Percentiles rank a stretch among this genome's conserved stretches.
phyloP scores from a whole-genome alignment of 2,797 vertebrate species.

The Acipenser transmontanus region DNA sequence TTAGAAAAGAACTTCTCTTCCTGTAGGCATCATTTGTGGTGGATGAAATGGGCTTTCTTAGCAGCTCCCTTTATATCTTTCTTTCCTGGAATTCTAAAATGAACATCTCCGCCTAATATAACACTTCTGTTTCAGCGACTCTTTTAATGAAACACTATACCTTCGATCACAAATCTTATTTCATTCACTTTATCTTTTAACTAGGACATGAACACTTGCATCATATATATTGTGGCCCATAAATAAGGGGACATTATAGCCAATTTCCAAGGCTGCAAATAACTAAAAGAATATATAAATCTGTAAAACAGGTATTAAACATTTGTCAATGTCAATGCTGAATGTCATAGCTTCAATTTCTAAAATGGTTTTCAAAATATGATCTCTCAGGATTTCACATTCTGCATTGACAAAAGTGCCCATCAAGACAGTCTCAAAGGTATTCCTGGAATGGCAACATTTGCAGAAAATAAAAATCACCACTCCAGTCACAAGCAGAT shows the following conservation, averaged over 20 bases:
- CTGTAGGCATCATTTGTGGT: slow-evolving; percentile 39
- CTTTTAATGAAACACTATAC: slow-evolving; percentile 44
- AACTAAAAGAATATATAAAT: no score
- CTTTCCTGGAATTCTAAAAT: slow-evolving; percentile 41
- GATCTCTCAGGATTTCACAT: no score
- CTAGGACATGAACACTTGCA: slow-evolving; percentile 26
- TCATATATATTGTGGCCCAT: slow-evolving; percentile 5
- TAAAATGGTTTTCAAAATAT: no score
- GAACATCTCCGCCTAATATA: slow-evolving; percentile 45
- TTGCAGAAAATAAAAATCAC: no score
- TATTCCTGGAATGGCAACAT: no score
- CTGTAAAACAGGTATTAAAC: no score
- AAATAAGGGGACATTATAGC: slow-evolving; percentile 16
- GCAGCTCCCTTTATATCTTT: slow-evolving; percentile 29
- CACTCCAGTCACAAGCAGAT: no score
- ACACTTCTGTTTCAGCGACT: slow-evolving; percentile 42
- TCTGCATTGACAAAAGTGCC: no score
- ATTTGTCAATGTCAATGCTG: no score
- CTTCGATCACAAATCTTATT: slow-evolving; percentile 25
- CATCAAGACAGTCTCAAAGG: no score
- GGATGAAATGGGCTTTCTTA: slow-evolving; percentile 35
- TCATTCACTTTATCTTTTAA: slow-evolving; percentile 35
- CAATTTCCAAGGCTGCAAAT: no score
- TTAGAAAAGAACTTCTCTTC: slow-evolving; percentile 45
- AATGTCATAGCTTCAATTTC: no score